Evolutionary conservation across 2,888 invertebrate species (phyloP), one percentile per base, ranked within the genome.

Genomic region (Drosophila tripunctata): DNA sequence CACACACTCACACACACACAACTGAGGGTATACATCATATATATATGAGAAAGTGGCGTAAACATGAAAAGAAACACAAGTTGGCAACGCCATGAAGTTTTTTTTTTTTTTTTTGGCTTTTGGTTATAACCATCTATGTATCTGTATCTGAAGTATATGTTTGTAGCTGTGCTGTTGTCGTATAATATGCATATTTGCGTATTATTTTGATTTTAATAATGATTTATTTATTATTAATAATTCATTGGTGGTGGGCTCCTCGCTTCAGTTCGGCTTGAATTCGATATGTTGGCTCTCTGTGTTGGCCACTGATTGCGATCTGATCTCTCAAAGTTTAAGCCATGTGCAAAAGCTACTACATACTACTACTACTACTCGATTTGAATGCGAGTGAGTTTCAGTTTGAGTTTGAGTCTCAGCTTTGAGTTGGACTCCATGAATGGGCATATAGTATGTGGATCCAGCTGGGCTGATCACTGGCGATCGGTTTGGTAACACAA

Each of bases 201-300:
- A 77, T 80, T 87, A 89, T 87, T 90, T 87, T 88, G 88, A 89
- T 86, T 88, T 89, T 89, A 89, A 89, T 90, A 90, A 85, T 89
- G 89, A 90, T 90, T 90, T 90, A 90, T 90, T 89, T 90, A 88
- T 90, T 89, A 87, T 90, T 89, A 89, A 90, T 89, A 90, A 90
- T 88, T 89, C 90, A 90, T 90, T 88, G 82, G 82, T 82, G 85
- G 89, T 85, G 84, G 88, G 67, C 85, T 88, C 74, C 81, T 67
- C 52, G 55, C 64, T n/a, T 60, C 43, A 65, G 63, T 66, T 67
- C 63, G 61, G 40, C 62, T 73, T 73, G 73, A 72, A 76, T 76
- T 70, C 66, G 75, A 55, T 58, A 48, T 55, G 52, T 44, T 45
- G n/a, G n/a, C n/a, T n/a, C 40, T 35, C 44, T 47, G 38, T 36